Conservation (phyloP, 2,888 invertebrate genomes). For the Melangyna quadrimaculata region DNA sequence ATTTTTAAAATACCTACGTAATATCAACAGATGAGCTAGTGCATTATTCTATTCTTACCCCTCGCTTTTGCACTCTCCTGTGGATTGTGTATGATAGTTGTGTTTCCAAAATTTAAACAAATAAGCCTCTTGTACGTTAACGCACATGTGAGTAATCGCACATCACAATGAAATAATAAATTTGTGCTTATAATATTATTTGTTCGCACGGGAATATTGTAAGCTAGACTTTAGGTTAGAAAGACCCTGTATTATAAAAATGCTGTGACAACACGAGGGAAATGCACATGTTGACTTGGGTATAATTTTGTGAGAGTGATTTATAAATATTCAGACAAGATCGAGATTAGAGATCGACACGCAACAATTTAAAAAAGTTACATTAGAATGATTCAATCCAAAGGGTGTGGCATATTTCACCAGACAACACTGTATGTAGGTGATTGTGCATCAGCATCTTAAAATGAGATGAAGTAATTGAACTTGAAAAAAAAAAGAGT, state of each 20-base stretch:
- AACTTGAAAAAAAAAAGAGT: not conserved
- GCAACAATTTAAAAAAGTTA: not conserved
- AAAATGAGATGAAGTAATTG: not conserved
- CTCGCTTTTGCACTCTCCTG: too few species aligned
- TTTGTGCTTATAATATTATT: too few species aligned
- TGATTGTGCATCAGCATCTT: not conserved
- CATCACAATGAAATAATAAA: too few species aligned
- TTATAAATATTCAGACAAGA: not conserved
- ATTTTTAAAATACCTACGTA: too few species aligned
- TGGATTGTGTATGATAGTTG: too few species aligned
- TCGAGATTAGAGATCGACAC: not conserved
- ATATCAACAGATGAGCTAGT: too few species aligned
- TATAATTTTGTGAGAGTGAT: not conserved
- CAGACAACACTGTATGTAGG: not conserved
- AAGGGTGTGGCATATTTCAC: constrained; percentile 7
- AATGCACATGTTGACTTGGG: not conserved
- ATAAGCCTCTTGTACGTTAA: too few species aligned
- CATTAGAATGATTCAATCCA: not conserved
- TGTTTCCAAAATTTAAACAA: not conserved
- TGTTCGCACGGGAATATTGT: too few species aligned
- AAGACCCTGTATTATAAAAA: not conserved
- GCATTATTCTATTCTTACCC: too few species aligned
- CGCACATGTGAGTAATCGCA: too few species aligned
- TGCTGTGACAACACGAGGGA: not conserved
- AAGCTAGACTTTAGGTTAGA: not conserved